Base-by-base conservation (phyloP, 2,888 invertebrate species). In the Atethmia centrago region DNA sequence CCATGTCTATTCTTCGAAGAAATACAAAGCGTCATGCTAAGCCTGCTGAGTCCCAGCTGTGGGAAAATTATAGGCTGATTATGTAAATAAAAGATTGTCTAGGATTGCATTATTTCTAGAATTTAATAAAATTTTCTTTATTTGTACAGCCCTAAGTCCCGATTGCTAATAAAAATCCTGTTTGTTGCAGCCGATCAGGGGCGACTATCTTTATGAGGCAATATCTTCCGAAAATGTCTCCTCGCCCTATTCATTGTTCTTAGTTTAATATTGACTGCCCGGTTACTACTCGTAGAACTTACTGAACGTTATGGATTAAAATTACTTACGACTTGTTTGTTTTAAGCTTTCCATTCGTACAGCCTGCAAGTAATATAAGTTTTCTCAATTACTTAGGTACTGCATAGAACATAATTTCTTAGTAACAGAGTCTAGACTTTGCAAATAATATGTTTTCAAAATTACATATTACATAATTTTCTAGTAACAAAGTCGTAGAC, bases 161-260 rank as follows among this genome's bases (percentile, higher is more conserved):
- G 63, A 68, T 63, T 12, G 69, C 55, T 66, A 80, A 77, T 83
- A 80, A 79, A 77, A 71, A 64, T 68, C 63, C 58, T 82, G 76
- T 84, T 82, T 85, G 80, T 65, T 79, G 83, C 76, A 74, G 19
- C 49, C 49, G 78, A 73, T 75, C 77, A 28, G 68, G 58, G 80
- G 59, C 2, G 65, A 65, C 63, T 59, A 71, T 84, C 69, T 83
- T 83, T 73, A 81, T 61, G 71, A 45, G 68, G 83, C 59, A 67
- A 72, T 83, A 75, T 71, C 80, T 66, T 45, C 51, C 51, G n/a
- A 64, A 67, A 81, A 53, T 82, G 68, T 82, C 55, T 58, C 28
- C 5, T 19, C 31, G 4, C 63, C 59, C 25, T 40, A 61, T 58
- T 53, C 64, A 61, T 80, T 65, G 82, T 77, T 65, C 71, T 68